These are phyloP conservation scores for Rhynchotus rufescens DNA, from an alignment of 2,797 vertebrate species.

Conservation along the genomic window DNA sequence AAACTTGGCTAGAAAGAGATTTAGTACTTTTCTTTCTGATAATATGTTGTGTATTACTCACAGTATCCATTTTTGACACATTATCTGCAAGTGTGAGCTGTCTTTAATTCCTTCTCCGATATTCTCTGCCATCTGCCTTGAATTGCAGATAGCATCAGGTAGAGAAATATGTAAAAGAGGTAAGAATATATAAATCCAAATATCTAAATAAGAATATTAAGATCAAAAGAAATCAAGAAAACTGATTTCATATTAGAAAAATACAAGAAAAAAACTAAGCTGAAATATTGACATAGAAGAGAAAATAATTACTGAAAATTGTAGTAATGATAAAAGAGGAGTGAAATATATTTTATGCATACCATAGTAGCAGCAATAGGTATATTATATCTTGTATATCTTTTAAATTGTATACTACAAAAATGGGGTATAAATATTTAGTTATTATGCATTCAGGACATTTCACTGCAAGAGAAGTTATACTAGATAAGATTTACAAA, in stretches of 20 bases:
- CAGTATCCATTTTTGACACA: background rate
- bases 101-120: background rate
- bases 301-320: background rate
- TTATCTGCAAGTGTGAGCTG: background rate
- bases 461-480: background rate
- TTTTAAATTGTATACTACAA: background rate
- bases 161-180: background rate
- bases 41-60: background rate
- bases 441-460: background rate
- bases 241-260: background rate
- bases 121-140: background rate
- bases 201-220: background rate
- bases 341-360: accelerated
- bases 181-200: background rate
- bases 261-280: background rate
- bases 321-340: background rate
- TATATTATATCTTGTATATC: too few species aligned
- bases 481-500: background rate
- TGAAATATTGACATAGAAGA: background rate
- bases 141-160: background rate
- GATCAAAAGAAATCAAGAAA: background rate
- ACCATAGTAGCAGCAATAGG: accelerated
- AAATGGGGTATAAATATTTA: background rate
- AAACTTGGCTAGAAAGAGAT: background rate
- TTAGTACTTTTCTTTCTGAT: background rate